Evolutionary conservation across 2,888 invertebrate genomes (phyloP), one percentile per base, ranked within the genome.

Genomic region (Trileptium ribeirensis): DNA sequence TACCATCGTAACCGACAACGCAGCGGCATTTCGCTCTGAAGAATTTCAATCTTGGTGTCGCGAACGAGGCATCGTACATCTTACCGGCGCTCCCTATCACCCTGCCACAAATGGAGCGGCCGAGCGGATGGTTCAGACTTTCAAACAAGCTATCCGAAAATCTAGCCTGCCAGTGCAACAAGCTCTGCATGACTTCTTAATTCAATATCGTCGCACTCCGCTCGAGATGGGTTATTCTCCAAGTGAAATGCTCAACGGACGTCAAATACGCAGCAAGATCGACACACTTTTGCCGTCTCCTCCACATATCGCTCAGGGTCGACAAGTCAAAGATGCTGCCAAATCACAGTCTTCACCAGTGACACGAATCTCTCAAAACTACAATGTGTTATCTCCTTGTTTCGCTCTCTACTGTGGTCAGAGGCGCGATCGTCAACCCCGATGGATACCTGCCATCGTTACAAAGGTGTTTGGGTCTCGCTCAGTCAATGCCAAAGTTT

Each of bases 1-100:
- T 15, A 81, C 79, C 19, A 31, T 86, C 19, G 84, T 85, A 3
- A 79, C 80, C 0, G 85, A 86, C 70, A 86, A 85, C 83, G 84
- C 82, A 31, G 67, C 84, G 19, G 75, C 78, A 37, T 86, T 86
- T 80, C 24, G 8, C n/a, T 75, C 79, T 3, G 40, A 15, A 24
- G 67, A 78, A 40, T 19, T 78, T 8, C 67, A 24, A 15, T 3
- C 8, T 15, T 37, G 37, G 77, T 75, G 34, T 39, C 36, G 36
- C 3, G 39, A 75, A 37, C 38, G 77, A 38, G 77, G 77, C 36
- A 75, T 75, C 39, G 8, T n/a, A n/a, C 77, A 75, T n/a, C 19
- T 51, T n/a, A 39, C 24, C 85, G 84, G 77, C 79, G 82, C 84
- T 38, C 85, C 85, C 8, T 84, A 85, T 37, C 83, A 85, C 79